These are phyloP conservation scores for Eupithecia vulgata DNA, from an alignment of 2,888 invertebrate genomes.

Conservation along the genomic window DNA sequence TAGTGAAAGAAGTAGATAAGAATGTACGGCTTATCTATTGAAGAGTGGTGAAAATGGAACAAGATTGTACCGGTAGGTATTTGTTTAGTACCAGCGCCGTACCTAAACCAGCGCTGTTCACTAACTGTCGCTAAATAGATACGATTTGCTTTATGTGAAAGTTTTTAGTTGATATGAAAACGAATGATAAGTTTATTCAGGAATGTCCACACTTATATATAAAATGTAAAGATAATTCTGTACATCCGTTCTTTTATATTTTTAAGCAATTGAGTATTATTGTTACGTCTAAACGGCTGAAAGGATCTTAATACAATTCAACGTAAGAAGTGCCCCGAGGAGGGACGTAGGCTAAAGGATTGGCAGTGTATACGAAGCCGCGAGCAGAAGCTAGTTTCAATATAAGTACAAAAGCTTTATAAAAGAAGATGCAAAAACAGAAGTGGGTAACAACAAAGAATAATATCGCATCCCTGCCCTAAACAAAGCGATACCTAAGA, in stretches of 20 bases:
- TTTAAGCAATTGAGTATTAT: background rate
- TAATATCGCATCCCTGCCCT: too few relatives aligned
- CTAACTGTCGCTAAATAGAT: background rate
- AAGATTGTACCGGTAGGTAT: background rate
- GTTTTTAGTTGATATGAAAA: background rate
- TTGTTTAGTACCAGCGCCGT: background rate
- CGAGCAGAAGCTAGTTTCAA: too few relatives aligned
- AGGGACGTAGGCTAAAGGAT: too few relatives aligned
- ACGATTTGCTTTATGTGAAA: background rate
- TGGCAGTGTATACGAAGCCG: too few relatives aligned
- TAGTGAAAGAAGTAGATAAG: too few relatives aligned
- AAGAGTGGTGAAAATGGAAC: conserved; percentile 7
- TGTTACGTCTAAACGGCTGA: background rate
- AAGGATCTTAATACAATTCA: background rate
- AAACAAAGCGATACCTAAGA: too few relatives aligned
- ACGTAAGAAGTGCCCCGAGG: too few relatives aligned
- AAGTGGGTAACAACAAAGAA: too few relatives aligned
- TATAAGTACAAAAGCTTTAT: too few relatives aligned
- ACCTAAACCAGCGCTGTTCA: background rate
- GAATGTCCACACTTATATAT: background rate
- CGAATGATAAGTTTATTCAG: background rate
- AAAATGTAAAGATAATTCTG: background rate
- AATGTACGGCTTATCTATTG: background rate
- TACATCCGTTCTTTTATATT: background rate
- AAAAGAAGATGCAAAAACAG: too few relatives aligned